Percentiles rank a stretch among this genome's conserved stretches.
These are phyloP conservation scores for Xylota sylvarum DNA, from an alignment of 2,888 invertebrate genomes.

Conservation along the genomic window DNA sequence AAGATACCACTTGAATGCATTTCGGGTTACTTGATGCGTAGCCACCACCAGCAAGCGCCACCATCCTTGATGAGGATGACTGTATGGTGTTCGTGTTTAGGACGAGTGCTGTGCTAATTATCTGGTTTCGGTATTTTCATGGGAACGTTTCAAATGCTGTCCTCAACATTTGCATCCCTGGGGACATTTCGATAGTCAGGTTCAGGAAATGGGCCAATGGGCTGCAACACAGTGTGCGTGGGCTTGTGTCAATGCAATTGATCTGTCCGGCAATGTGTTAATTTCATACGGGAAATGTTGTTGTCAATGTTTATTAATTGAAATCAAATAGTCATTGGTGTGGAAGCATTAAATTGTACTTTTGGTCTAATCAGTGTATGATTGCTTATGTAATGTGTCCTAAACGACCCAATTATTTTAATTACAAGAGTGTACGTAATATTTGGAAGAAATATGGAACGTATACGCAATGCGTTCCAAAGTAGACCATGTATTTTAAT, in stretches of 20 bases:
- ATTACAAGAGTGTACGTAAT: background rate
- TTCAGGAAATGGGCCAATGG: conserved; percentile 36
- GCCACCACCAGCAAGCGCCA: conserved; percentile 34
- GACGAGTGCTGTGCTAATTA: conserved; percentile 70
- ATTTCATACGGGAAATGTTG: conserved; percentile 60
- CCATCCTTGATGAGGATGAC: conserved; percentile 47
- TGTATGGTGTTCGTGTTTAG: conserved; percentile 43
- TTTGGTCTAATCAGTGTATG: conserved; percentile 16
- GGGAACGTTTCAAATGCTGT: conserved; percentile 46
- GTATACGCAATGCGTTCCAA: background rate
- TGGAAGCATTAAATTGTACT: conserved; percentile 16
- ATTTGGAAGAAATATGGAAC: background rate
- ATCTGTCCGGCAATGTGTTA: conserved; percentile 67
- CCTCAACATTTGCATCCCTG: conserved; percentile 39
- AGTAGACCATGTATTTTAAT: no score
- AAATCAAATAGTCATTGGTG: conserved; percentile 43
- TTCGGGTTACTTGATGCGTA: conserved; percentile 70
- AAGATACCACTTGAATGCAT: conserved; percentile 76
- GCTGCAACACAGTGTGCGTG: background rate
- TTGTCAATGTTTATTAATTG: conserved; percentile 61
- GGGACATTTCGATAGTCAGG: conserved; percentile 50
- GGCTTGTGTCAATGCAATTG: conserved; percentile 60
- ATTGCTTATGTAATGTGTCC: background rate
- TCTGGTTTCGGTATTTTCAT: conserved; percentile 72
- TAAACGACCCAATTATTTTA: background rate